Percentiles rank a stretch among this genome's conserved stretches.
Conservation (phyloP, 53 echinoderm and acorn worm genomes). For the Patiria pectinifera region DNA sequence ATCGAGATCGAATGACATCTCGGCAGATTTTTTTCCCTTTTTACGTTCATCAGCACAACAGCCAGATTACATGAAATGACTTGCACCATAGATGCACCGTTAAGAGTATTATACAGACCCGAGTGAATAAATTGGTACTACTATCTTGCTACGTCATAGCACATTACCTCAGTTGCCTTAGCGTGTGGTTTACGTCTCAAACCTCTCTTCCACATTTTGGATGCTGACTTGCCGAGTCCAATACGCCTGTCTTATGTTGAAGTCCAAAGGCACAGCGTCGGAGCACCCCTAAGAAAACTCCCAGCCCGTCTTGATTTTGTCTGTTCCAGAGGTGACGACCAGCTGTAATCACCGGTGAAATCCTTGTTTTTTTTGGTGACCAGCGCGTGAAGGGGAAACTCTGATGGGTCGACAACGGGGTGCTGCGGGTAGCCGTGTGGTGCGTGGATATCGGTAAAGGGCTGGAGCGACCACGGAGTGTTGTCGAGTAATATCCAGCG, state of each 20-base stretch:
- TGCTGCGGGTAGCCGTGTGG: neutral
- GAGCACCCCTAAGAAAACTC: neutral
- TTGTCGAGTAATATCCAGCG: constrained; percentile 31
- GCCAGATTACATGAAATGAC: neutral
- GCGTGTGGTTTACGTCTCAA: constrained; percentile 74
- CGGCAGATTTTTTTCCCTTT: neutral
- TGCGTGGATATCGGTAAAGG: constrained; percentile 11
- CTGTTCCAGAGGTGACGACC: constrained; percentile 13
- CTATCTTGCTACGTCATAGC: constrained; percentile 64
- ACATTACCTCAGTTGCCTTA: constrained; percentile 70
- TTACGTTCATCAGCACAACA: neutral
- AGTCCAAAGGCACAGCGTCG: constrained; percentile 12
- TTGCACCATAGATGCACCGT: neutral
- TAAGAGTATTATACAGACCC: constrained; percentile 27
- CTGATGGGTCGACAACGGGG: constrained; percentile 45
- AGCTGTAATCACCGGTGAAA: constrained; percentile 29
- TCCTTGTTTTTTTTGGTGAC: constrained; percentile 25
- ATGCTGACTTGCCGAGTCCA: constrained; percentile 22
- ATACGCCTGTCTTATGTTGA: constrained; percentile 10
- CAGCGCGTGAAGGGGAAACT: constrained; percentile 39
- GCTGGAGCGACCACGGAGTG: neutral
- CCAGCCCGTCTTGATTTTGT: constrained; percentile 14
- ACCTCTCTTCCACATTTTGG: constrained; percentile 87
- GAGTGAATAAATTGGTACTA: constrained; percentile 29
- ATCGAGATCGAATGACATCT: constrained; percentile 29